Evolutionary conservation across 1,140 invertebrate genomes (phyloP).

Genomic region (Drosophila tropicalis): DNA sequence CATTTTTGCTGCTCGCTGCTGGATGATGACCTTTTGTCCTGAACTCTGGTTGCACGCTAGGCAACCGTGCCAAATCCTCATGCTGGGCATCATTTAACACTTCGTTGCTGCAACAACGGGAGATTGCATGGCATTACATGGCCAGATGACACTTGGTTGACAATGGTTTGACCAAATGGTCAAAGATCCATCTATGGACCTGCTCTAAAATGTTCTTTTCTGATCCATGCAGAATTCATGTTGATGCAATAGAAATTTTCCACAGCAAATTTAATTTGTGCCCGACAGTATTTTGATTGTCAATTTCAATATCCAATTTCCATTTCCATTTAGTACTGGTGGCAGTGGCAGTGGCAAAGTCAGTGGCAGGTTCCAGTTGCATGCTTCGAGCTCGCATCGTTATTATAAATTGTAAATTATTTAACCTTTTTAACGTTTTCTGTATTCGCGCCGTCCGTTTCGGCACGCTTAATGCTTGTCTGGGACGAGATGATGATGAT

Average conservation of each 20-base stretch:
- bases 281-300: not conserved
- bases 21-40: conserved; percentile 39
- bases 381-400: conserved; percentile 23
- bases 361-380: conserved; percentile 15
- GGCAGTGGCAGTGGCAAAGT: not conserved
- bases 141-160: conserved; percentile 26
- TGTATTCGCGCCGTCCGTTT: conserved; percentile 30
- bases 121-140: conserved; percentile 47
- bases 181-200: not conserved
- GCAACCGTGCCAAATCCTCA: conserved; percentile 64
- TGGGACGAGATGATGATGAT: not conserved
- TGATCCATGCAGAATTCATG: conserved; percentile 50
- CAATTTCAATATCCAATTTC: not conserved
- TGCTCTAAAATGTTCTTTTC: conserved; percentile 27
- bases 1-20: conserved; percentile 30
- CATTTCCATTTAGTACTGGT: not conserved
- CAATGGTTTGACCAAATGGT: conserved; percentile 38
- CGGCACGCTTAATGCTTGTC: conserved; percentile 42
- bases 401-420: conserved; percentile 66
- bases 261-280: conserved; percentile 1
- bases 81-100: conserved; percentile 74
- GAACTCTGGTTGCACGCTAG: conserved; percentile 64
- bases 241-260: conserved; percentile 72
- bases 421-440: conserved; percentile 44
- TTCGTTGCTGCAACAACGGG: conserved; percentile 59